Conservation (phyloP, 2,113 vertebrate genomes). For the Dascyllus trimaculatus region DNA sequence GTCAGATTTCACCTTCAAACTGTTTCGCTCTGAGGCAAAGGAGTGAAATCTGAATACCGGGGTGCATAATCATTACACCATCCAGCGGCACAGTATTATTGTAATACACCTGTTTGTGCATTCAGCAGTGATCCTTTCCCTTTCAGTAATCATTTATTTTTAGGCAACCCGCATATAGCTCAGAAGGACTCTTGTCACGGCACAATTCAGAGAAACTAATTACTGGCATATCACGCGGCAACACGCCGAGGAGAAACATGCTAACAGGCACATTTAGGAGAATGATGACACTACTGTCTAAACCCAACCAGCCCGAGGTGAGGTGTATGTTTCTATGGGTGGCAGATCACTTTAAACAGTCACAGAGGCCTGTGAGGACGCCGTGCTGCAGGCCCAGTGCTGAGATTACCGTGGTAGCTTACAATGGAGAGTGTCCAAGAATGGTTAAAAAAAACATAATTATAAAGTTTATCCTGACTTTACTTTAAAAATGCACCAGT, state of each 20-base stretch:
- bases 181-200: slow-evolving; percentile 41
- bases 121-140: slow-evolving; percentile 23
- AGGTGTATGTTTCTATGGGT: slow-evolving; percentile 12
- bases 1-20: slow-evolving; percentile 26
- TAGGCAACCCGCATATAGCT: slow-evolving; percentile 21
- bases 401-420: not conserved
- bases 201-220: slow-evolving; percentile 36
- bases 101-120: slow-evolving; percentile 28
- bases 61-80: slow-evolving; percentile 3
- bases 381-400: not conserved
- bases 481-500: not conserved
- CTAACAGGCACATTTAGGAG: slow-evolving; percentile 43
- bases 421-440: not conserved
- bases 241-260: not conserved
- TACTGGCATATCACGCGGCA: slow-evolving; percentile 30
- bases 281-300: slow-evolving; percentile 28
- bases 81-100: slow-evolving; percentile 1
- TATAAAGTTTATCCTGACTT: slow-evolving; percentile 12
- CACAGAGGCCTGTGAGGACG: slow-evolving; percentile 1
- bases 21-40: slow-evolving; percentile 10
- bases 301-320: slow-evolving; percentile 23
- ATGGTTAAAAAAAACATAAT: not conserved
- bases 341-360: slow-evolving; percentile 29
- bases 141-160: slow-evolving; percentile 38
- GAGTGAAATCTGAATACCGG: slow-evolving; percentile 14